Evolutionary conservation across 2,797 vertebrate genomes (phyloP).

Genomic region (Paguma larvata): DNA sequence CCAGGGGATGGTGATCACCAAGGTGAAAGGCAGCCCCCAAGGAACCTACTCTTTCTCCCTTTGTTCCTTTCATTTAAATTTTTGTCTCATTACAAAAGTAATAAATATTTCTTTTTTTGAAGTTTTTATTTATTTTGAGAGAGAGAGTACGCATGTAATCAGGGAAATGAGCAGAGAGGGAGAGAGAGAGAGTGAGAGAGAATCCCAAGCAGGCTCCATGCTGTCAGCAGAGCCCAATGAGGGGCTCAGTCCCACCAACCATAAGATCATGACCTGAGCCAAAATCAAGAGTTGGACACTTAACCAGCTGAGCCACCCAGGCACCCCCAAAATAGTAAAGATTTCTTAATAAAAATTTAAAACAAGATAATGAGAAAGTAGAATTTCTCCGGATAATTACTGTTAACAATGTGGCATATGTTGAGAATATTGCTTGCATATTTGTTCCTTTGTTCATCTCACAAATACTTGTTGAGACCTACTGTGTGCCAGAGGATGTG

Average conservation of each 20-base stretch:
- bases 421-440: neutral
- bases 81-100: slow-evolving; percentile 28
- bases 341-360: slow-evolving; percentile 20
- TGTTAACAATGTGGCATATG: neutral
- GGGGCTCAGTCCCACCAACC: too few relatives aligned
- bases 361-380: neutral
- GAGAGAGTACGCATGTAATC: too few relatives aligned
- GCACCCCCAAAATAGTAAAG: neutral
- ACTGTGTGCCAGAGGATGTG: neutral
- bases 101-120: neutral
- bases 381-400: neutral
- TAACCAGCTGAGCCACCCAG: too few relatives aligned
- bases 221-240: too few relatives aligned
- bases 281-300: too few relatives aligned
- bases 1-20: neutral
- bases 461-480: neutral
- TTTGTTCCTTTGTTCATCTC: slow-evolving; percentile 46
- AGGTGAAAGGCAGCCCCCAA: neutral
- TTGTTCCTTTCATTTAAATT: neutral
- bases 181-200: too few relatives aligned
- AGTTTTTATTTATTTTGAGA: too few relatives aligned
- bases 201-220: too few relatives aligned
- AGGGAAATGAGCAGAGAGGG: too few relatives aligned
- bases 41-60: neutral
- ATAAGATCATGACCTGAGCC: too few relatives aligned